phyloP scores from a whole-genome alignment of 2,888 invertebrate species.

The Bruchidius siliquastri region DNA sequence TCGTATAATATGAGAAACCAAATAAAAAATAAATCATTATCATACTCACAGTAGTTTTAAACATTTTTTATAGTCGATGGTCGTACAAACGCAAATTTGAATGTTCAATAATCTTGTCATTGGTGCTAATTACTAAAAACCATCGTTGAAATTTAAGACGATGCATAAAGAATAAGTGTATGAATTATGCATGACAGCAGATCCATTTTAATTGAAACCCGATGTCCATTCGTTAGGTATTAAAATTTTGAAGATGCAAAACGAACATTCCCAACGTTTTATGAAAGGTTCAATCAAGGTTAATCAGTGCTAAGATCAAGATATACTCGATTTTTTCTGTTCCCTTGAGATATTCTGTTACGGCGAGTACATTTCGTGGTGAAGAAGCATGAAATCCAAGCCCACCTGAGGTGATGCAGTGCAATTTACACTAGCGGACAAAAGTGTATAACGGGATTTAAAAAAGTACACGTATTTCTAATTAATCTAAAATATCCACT shows the following conservation, averaged over 20 bases:
- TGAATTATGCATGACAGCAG: slow-evolving; percentile 10
- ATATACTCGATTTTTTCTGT: not conserved
- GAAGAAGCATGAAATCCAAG: not conserved
- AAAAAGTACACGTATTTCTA: too few species aligned
- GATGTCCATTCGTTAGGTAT: not conserved
- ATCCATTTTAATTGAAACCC: not conserved
- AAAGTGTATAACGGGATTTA: too few species aligned
- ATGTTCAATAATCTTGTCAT: slow-evolving; percentile 18
- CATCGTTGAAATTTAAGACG: slow-evolving; percentile 6
- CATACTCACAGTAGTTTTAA: too few species aligned
- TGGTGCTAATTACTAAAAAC: slow-evolving; percentile 18
- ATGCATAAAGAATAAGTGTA: slow-evolving; percentile 2
- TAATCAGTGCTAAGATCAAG: not conserved
- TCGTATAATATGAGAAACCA: too few species aligned
- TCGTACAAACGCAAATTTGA: not conserved
- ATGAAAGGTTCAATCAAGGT: not conserved
- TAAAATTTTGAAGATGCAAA: not conserved
- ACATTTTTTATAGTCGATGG: too few species aligned
- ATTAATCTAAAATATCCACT: too few species aligned
- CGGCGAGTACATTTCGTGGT: not conserved
- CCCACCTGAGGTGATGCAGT: too few species aligned
- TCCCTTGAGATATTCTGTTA: not conserved
- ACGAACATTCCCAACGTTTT: not conserved
- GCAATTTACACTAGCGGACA: too few species aligned
- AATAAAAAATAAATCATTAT: too few species aligned